Evolutionary conservation across 1,140 invertebrate species (phyloP).

Genomic region (Cherax destructor): DNA sequence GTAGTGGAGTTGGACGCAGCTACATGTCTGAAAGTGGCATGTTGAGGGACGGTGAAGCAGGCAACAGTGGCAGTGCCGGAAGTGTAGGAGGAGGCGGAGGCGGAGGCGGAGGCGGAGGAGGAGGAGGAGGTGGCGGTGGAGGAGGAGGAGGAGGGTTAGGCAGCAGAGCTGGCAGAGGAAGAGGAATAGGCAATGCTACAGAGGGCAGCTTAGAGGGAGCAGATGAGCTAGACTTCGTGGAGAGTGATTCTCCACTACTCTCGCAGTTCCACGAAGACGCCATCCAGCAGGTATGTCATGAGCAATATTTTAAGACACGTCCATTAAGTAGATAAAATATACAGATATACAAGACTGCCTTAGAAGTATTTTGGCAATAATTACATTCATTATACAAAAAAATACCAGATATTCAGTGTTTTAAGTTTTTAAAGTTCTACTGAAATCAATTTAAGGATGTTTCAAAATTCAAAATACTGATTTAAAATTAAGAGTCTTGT

Average conservation of each 20-base stretch:
- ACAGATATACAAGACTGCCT: too few species aligned
- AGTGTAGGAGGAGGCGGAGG: background rate
- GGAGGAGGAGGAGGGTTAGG: background rate
- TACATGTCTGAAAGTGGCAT: conserved; percentile 72
- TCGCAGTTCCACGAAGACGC: conserved; percentile 87
- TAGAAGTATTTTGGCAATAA: too few species aligned
- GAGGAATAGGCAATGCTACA: background rate
- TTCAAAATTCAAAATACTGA: too few species aligned
- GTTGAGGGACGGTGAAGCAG: conserved; percentile 27
- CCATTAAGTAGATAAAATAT: too few species aligned
- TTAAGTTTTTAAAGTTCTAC: too few species aligned
- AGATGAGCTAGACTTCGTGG: conserved; percentile 73
- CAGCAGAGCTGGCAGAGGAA: background rate
- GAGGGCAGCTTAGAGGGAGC: conserved; percentile 26
- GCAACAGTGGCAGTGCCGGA: background rate
- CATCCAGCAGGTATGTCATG: conserved; percentile 79
- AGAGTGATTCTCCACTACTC: conserved; percentile 79
- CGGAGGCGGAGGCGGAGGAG: conserved; percentile 6
- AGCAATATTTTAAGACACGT: too few species aligned
- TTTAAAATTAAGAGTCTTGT: too few species aligned
- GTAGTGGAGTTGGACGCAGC: conserved; percentile 60
- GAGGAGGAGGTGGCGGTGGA: background rate
- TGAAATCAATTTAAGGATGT: too few species aligned
- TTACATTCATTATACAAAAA: too few species aligned
- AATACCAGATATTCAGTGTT: too few species aligned